Evolutionary conservation across 2,113 vertebrate species (phyloP).

Genomic region (Megaptera novaeangliae): DNA sequence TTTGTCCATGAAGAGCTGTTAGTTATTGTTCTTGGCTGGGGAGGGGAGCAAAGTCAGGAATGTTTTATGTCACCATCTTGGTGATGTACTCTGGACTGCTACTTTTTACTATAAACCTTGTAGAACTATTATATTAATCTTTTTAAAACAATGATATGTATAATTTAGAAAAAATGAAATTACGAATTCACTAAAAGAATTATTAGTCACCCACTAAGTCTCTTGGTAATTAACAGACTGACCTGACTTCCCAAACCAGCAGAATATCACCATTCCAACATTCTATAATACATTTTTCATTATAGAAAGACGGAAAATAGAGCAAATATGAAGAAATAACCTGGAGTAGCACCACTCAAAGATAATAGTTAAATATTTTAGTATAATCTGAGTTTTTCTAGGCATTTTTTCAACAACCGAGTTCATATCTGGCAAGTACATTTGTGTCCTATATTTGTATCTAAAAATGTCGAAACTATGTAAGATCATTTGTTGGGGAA

Average conservation of each 20-base stretch:
- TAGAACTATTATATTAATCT: not conserved
- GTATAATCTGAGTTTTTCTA: not conserved
- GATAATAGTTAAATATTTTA: not conserved
- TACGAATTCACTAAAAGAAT: not conserved
- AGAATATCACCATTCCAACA: slow-evolving; percentile 15
- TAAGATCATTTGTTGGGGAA: not conserved
- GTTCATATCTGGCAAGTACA: not conserved
- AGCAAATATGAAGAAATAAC: not conserved
- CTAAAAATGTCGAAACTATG: not conserved
- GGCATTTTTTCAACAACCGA: not conserved
- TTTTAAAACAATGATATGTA: not conserved
- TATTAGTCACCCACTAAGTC: not conserved
- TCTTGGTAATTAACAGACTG: not conserved
- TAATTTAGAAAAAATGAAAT: not conserved
- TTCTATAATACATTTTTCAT: not conserved
- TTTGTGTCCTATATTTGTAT: slow-evolving; percentile 5
- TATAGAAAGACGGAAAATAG: not conserved
- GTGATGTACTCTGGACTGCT: not conserved
- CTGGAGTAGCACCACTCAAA: not conserved
- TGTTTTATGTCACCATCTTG: not conserved
- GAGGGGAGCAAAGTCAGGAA: not conserved
- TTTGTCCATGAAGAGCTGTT: not conserved
- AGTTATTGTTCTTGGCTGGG: not conserved
- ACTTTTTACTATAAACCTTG: not conserved
- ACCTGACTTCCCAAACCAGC: not conserved